A percentile compares a stretch with the other conserved stretches of the same genome.
Evolutionary conservation across 2,113 vertebrate genomes (phyloP).

Genomic region (Leptosomus discolor): DNA sequence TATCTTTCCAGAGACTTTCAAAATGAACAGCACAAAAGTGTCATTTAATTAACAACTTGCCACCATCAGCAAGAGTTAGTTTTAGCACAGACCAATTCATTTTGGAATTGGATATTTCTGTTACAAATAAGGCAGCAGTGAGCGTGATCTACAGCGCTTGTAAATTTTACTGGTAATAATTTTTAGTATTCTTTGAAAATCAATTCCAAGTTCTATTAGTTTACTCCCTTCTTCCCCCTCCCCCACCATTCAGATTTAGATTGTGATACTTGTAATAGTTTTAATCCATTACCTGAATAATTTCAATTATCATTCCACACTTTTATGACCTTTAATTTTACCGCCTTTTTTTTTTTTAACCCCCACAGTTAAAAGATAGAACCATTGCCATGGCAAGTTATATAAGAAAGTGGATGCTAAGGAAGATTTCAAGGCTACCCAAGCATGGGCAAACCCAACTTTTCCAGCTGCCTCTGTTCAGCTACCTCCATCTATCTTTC

Average conservation of each 20-base stretch:
- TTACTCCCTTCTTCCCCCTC: not conserved
- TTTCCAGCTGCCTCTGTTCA: not conserved
- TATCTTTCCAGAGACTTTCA: conserved; percentile 24
- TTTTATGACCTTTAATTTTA: conserved; percentile 21
- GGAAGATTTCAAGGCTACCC: not conserved
- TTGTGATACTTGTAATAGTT: not conserved
- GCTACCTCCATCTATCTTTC: not conserved
- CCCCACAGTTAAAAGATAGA: not conserved
- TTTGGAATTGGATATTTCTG: conserved; percentile 38
- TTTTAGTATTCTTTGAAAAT: conserved; percentile 54
- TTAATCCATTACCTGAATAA: conserved; percentile 42
- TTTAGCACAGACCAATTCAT: conserved; percentile 37
- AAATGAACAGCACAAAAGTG: not conserved
- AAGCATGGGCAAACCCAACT: not conserved
- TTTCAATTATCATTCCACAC: conserved; percentile 19
- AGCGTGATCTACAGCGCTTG: not conserved
- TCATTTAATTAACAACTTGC: conserved; percentile 61
- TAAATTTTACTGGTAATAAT: conserved; percentile 54
- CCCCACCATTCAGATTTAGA: conserved; percentile 24
- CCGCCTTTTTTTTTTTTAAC: not conserved
- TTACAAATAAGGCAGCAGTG: conserved; percentile 17
- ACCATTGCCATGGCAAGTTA: not conserved
- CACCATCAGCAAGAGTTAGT: conserved; percentile 59
- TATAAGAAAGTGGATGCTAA: not conserved
- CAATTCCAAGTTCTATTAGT: conserved; percentile 31